These are phyloP conservation scores for Brachionus koreanus DNA, from an alignment of 1,140 invertebrate species.

Conservation along the genomic window DNA sequence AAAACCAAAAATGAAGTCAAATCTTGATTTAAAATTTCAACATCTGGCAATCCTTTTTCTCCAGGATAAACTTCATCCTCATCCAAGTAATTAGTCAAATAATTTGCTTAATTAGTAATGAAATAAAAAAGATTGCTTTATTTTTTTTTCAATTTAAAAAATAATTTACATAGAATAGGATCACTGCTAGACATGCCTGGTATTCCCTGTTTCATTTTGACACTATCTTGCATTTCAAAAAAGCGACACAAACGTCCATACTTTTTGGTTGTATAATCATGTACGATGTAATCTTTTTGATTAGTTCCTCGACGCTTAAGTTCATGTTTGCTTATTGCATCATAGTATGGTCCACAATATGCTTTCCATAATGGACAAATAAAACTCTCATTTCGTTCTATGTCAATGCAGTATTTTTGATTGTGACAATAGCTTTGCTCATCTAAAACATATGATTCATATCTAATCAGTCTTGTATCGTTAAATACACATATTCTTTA, in stretches of 20 bases:
- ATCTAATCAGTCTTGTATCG: conserved; percentile 10
- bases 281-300: not conserved
- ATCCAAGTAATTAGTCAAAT: not conserved
- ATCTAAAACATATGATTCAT: conserved; percentile 20
- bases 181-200: conserved; percentile 31
- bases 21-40: conserved; percentile 60
- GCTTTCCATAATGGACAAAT: conserved; percentile 40
- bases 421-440: not conserved
- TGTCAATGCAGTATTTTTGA: not conserved
- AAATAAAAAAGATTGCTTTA: not conserved
- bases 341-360: conserved; percentile 6
- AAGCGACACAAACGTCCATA: not conserved
- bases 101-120: not conserved
- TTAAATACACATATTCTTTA: conserved; percentile 41
- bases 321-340: not conserved
- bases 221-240: conserved; percentile 18
- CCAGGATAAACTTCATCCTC: conserved; percentile 23
- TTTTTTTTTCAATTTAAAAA: not conserved
- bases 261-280: not conserved
- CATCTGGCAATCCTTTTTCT: conserved; percentile 7
- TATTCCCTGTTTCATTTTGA: conserved; percentile 23
- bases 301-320: not conserved
- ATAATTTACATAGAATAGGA: not conserved
- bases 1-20: conserved; percentile 90
- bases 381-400: not conserved